A percentile compares a stretch with the other conserved stretches of the same genome.
These are phyloP conservation scores for Entosphenus tridentatus DNA, from an alignment of 2,113 vertebrate species.

Conservation along the genomic window DNA sequence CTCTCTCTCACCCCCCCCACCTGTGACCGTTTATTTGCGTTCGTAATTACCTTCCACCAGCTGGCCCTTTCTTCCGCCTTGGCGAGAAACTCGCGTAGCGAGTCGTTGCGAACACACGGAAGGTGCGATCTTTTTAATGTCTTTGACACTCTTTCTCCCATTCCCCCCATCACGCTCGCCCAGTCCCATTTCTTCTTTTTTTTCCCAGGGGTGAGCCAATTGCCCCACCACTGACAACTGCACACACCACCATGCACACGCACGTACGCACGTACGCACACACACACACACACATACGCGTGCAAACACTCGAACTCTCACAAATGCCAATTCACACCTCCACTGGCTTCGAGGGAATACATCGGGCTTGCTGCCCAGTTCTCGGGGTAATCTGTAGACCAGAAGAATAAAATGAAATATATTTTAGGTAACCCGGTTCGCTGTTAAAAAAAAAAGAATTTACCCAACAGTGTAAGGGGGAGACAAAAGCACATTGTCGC, in stretches of 20 bases:
- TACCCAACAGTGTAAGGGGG: too few species aligned
- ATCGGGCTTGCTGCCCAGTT: too few species aligned
- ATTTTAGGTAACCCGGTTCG: too few species aligned
- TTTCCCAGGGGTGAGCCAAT: background rate
- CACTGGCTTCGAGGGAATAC: too few species aligned
- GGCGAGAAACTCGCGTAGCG: background rate
- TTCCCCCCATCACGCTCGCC: background rate
- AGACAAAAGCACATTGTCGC: too few species aligned
- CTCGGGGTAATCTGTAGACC: too few species aligned
- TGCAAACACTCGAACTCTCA: background rate
- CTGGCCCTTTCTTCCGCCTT: constrained; percentile 3
- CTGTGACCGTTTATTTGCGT: background rate
- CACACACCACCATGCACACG: background rate
- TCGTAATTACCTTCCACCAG: constrained; percentile 6
- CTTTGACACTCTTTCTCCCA: background rate
- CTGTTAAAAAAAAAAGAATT: too few species aligned
- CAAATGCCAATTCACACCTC: too few species aligned
- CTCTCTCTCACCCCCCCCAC: too few species aligned
- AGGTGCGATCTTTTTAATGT: constrained; percentile 1
- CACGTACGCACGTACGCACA: background rate
- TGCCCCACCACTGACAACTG: background rate
- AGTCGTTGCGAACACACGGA: background rate
- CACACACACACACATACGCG: background rate
- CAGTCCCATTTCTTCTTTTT: background rate
- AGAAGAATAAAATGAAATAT: too few species aligned